Conservation (phyloP, 2,888 invertebrate genomes). For the Drosophila greeni region DNA sequence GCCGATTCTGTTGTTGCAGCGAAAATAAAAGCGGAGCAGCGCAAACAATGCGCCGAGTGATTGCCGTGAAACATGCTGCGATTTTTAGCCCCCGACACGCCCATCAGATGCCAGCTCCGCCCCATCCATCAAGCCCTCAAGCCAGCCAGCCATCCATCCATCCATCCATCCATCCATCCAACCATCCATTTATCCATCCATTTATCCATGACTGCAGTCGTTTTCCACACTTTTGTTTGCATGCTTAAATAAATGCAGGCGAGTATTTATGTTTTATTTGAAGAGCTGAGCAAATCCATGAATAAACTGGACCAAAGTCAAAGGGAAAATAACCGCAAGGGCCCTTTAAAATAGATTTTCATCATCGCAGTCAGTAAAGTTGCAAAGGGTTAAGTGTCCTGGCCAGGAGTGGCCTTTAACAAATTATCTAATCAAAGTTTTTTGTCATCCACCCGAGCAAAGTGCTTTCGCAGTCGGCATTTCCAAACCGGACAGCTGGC, state of each 20-base stretch:
- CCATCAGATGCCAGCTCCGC: conserved; percentile 18
- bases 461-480: conserved; percentile 17
- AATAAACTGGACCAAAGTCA: conserved; percentile 18
- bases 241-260: conserved; percentile 51
- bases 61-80: conserved; percentile 36
- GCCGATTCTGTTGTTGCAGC: conserved; percentile 51
- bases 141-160: neutral
- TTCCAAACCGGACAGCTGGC: conserved; percentile 32
- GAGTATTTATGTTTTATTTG: conserved; percentile 14
- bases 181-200: conserved; percentile 5
- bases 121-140: conserved; percentile 25
- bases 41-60: conserved; percentile 56
- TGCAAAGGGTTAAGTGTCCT: conserved; percentile 6
- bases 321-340: conserved; percentile 7
- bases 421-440: conserved; percentile 37
- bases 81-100: conserved; percentile 30
- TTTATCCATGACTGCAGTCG: conserved; percentile 10
- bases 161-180: conserved; percentile 1
- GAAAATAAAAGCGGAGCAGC: conserved; percentile 49
- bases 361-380: conserved; percentile 6
- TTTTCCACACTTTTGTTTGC: conserved; percentile 41
- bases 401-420: conserved; percentile 24
- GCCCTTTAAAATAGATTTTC: neutral
- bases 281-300: conserved; percentile 15
- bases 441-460: neutral